Base-by-base conservation (phyloP, 1,140 invertebrate species). In the Uloborus diversus region DNA sequence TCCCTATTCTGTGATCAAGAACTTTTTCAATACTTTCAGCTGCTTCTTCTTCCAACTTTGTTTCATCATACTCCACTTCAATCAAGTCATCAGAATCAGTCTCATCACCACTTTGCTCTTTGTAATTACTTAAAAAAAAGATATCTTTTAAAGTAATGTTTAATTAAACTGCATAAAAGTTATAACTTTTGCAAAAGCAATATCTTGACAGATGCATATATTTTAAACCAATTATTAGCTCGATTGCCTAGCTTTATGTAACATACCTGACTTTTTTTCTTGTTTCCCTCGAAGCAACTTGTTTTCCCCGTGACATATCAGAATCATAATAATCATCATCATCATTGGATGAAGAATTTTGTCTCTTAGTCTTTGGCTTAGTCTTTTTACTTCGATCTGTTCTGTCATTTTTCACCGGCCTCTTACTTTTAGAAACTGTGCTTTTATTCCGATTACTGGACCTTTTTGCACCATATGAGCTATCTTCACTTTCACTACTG, bases 1-100 rank as follows among this genome's bases (percentile, higher is more conserved):
- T 95, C 0, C 97, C 97, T 56, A 89, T 87, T 70, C 98, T 89
- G 83, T 92, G 89, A 23, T 92, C 92, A 49, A 99, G 88, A 83
- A 99, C 92, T 80, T 91, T 92, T 88, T 99, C 97, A 85, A 99
- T 96, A 20, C 94, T 97, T 88, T 98, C 96, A 83, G 92, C 92
- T 88, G 94, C 94, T 81, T 95, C 94, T 81, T 92, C 91, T 84
- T 93, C 93, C 83, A 90, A 89, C 65, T 80, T 82, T n/a, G 62
- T 33, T 64, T 83, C 62, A 82, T 81, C 86, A 83, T 89, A 88
- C 82, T 95, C 93, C 5, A 93, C 91, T 87, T 97, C 95, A 35
- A 97, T 89, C 56, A 97, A 87, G 88, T 97, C 96, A 85, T 97
- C 96, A 20, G 94, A 95, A 84, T 94, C 96, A 25, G 95, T 97